A percentile compares a stretch with the other conserved stretches of the same genome.
phyloP scores from a whole-genome alignment of 2,113 vertebrate genomes.

The Oophaga pumilio region DNA sequence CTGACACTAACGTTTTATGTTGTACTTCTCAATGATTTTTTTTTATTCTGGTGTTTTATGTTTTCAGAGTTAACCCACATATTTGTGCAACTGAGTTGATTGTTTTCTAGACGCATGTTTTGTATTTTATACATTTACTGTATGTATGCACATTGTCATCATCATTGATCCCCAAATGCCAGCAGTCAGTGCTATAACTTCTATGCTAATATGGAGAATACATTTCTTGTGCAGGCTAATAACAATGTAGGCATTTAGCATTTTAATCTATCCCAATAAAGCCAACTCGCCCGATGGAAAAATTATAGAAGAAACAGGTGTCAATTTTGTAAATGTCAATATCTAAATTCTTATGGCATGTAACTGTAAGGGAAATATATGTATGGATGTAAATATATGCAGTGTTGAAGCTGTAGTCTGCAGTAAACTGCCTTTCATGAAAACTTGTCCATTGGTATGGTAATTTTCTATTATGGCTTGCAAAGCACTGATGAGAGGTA shows the following conservation, averaged over 20 bases:
- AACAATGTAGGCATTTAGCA: neutral
- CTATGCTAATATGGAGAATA: neutral
- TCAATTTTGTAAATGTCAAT: neutral
- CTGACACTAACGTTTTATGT: neutral
- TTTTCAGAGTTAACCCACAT: neutral
- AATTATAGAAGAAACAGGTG: neutral
- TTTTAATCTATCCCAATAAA: neutral
- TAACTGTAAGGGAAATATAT: neutral
- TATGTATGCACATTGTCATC: neutral
- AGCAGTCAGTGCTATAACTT: neutral
- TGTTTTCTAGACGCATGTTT: conserved; percentile 33
- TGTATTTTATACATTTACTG: conserved; percentile 17
- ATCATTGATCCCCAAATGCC: conserved; percentile 23
- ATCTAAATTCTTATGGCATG: neutral
- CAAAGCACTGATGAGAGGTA: no score
- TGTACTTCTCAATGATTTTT: neutral
- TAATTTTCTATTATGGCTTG: no score
- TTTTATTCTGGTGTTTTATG: conserved; percentile 10
- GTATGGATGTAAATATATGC: neutral
- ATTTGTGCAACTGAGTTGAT: neutral
- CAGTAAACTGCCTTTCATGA: neutral
- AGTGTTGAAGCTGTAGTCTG: neutral
- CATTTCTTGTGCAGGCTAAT: neutral
- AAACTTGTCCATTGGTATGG: no score
- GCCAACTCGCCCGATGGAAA: neutral